Evolutionary conservation across 1,140 invertebrate species (phyloP).

Genomic region (Belonocnema kinseyi): DNA sequence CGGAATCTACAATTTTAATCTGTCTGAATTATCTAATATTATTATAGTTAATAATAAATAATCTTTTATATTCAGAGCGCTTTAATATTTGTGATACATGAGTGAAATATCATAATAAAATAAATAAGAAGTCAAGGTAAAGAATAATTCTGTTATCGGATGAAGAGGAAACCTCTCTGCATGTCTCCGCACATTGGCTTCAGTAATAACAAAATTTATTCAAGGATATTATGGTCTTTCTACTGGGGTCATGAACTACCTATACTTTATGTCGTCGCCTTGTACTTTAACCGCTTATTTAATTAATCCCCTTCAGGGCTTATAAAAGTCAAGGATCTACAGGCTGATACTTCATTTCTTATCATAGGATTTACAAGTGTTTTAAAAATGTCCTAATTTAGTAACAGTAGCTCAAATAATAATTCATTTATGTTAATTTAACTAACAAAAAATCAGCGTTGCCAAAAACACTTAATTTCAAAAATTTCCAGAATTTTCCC

Average conservation of each 20-base stretch:
- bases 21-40: no score
- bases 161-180: constrained; percentile 51
- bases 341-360: neutral
- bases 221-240: neutral
- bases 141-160: constrained; percentile 47
- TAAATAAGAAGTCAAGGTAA: constrained; percentile 26
- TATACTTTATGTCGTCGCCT: constrained; percentile 6
- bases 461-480: no score
- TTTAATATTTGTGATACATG: no score
- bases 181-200: constrained; percentile 40
- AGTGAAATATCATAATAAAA: no score
- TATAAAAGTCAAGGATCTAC: neutral
- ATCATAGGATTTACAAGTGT: neutral
- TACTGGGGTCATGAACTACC: constrained; percentile 1
- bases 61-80: no score
- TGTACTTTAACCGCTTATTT: neutral
- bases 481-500: no score
- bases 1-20: no score
- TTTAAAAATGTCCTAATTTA: no score
- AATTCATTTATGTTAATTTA: no score
- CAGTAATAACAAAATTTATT: constrained; percentile 2
- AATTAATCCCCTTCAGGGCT: neutral
- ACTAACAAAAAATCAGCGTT: no score
- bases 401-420: no score
- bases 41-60: no score